Percentiles rank a stretch among this genome's conserved stretches.
Evolutionary conservation across 2,888 invertebrate species (phyloP).

Genomic region (Stictocephala bisonia): DNA sequence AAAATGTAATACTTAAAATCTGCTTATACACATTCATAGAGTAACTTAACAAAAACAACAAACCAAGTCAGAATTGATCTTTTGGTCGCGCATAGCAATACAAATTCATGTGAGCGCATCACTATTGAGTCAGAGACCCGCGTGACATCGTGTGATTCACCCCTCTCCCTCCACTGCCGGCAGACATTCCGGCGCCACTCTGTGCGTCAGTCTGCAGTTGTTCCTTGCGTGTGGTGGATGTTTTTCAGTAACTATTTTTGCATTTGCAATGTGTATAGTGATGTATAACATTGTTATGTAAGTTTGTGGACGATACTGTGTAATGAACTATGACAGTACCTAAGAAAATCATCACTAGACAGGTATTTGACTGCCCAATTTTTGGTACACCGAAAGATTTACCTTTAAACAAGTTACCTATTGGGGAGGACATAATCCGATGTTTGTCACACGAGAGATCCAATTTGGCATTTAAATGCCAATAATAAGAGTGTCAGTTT

Average conservation of each 20-base stretch:
- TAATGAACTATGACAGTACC: background rate
- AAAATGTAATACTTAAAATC: background rate
- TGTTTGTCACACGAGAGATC: conserved; percentile 41
- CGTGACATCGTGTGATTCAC: too few species aligned
- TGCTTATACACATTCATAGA: background rate
- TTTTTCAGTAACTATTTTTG: too few species aligned
- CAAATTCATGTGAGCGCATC: background rate
- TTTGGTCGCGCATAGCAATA: background rate
- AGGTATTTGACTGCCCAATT: background rate
- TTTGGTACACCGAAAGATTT: background rate
- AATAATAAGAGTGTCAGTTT: conserved; percentile 27
- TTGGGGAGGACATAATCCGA: background rate
- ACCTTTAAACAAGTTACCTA: background rate
- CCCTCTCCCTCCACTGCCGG: background rate
- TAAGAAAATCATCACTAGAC: background rate
- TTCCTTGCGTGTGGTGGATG: too few species aligned
- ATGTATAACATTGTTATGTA: background rate
- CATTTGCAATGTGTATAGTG: background rate
- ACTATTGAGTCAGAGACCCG: background rate
- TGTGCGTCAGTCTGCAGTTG: background rate
- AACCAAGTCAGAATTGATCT: background rate
- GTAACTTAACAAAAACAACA: background rate
- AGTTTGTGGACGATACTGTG: background rate
- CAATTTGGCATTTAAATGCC: conserved; percentile 1
- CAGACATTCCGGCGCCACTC: background rate